These are phyloP conservation scores for Hippocampus kuda DNA, from an alignment of 2,797 vertebrate genomes.

Conservation along the genomic window DNA sequence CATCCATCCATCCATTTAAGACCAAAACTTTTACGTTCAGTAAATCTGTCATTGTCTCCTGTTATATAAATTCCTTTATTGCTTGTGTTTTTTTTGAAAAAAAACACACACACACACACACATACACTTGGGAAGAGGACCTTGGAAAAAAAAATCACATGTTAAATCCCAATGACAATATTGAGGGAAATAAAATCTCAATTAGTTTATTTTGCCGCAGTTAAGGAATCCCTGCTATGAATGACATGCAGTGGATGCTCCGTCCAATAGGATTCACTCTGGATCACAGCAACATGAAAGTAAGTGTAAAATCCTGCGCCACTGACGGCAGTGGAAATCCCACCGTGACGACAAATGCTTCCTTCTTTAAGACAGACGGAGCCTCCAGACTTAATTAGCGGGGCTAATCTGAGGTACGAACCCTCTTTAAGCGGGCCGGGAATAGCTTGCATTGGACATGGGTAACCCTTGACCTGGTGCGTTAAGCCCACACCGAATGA, in stretches of 20 bases:
- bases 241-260: constrained; percentile 4
- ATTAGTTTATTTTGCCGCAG: not conserved
- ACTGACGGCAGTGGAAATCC: constrained; percentile 10
- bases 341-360: not conserved
- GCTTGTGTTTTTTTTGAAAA: too few species aligned
- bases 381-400: constrained; percentile 55
- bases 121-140: too few species aligned
- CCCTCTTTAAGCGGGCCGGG: constrained; percentile 57
- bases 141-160: too few species aligned
- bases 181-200: too few species aligned
- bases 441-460: constrained; percentile 56
- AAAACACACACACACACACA: too few species aligned
- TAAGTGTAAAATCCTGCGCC: not conserved
- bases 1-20: too few species aligned
- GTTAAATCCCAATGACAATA: too few species aligned
- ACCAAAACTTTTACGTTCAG: too few species aligned
- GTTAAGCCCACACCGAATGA: constrained; percentile 31
- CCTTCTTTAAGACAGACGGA: constrained; percentile 15
- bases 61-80: too few species aligned
- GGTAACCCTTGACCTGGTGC: constrained; percentile 43
- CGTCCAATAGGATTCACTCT: constrained; percentile 12
- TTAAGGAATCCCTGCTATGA: not conserved
- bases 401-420: constrained; percentile 65
- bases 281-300: not conserved
- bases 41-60: too few species aligned